phyloP scores from a whole-genome alignment of 2,797 vertebrate genomes.

The Hylomyscus alleni region DNA sequence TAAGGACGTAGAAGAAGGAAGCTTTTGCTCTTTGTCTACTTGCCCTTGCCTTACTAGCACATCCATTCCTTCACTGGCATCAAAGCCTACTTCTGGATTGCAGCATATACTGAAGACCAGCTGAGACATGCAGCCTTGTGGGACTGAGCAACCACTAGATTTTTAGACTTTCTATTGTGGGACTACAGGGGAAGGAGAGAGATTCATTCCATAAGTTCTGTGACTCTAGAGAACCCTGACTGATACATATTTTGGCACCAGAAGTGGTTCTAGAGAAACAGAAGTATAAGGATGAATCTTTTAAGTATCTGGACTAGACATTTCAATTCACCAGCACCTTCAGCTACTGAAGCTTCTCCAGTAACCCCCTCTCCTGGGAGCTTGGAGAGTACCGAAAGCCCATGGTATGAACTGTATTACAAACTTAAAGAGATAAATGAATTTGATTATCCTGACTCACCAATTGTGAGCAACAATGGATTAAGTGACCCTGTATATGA shows the following conservation, averaged over 20 bases:
- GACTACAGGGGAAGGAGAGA: neutral
- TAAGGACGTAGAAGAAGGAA: neutral
- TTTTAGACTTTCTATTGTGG: neutral
- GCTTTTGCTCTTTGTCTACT: neutral
- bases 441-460: neutral
- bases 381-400: neutral
- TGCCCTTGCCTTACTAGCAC: neutral
- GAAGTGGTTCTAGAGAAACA: neutral
- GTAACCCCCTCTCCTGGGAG: neutral
- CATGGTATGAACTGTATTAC: neutral
- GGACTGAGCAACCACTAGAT: neutral
- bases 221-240: neutral
- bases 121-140: neutral
- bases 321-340: neutral
- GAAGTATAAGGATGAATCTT: neutral
- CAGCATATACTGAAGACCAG: neutral
- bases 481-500: neutral
- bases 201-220: neutral
- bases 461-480: neutral
- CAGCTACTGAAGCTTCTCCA: neutral
- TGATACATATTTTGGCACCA: neutral
- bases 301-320: neutral
- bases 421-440: neutral
- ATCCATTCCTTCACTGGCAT: neutral
- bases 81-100: neutral